Percentiles rank a stretch among this genome's conserved stretches.
Conservation (phyloP, 2,113 vertebrate species). For the Aplodontia rufa region DNA sequence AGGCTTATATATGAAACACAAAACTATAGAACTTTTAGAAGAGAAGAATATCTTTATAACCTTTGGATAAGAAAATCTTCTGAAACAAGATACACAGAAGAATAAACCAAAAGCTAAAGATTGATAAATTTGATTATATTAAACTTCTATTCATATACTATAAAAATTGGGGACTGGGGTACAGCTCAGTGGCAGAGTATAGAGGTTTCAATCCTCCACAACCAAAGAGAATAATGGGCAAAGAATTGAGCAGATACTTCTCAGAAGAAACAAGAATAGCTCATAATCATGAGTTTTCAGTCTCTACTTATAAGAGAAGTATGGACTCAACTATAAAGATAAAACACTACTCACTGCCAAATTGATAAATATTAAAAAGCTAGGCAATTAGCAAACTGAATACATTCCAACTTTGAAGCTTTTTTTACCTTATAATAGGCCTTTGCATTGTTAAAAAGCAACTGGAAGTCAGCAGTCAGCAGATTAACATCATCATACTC, state of each 20-base stretch:
- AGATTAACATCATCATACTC: slow-evolving; percentile 98
- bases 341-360: not conserved
- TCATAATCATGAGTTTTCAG: not conserved
- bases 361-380: not conserved
- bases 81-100: slow-evolving; percentile 38
- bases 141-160: not conserved
- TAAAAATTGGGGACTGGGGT: not conserved
- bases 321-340: not conserved
- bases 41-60: slow-evolving; percentile 2
- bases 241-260: not conserved
- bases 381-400: not conserved
- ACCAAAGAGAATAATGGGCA: not conserved
- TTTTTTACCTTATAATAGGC: slow-evolving; percentile 95
- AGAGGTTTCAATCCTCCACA: not conserved
- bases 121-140: not conserved
- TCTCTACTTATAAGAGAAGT: slow-evolving; percentile 1
- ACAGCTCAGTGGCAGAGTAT: not conserved
- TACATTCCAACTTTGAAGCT: not conserved
- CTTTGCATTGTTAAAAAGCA: slow-evolving; percentile 97
- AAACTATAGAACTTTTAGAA: no score
- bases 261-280: not conserved
- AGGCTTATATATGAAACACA: no score
- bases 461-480: slow-evolving; percentile 95
- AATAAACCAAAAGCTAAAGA: not conserved
- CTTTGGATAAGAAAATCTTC: not conserved